Percentiles rank a stretch among this genome's conserved stretches.
These are phyloP conservation scores for Philaethria dido DNA, from an alignment of 2,888 invertebrate genomes.

Conservation along the genomic window DNA sequence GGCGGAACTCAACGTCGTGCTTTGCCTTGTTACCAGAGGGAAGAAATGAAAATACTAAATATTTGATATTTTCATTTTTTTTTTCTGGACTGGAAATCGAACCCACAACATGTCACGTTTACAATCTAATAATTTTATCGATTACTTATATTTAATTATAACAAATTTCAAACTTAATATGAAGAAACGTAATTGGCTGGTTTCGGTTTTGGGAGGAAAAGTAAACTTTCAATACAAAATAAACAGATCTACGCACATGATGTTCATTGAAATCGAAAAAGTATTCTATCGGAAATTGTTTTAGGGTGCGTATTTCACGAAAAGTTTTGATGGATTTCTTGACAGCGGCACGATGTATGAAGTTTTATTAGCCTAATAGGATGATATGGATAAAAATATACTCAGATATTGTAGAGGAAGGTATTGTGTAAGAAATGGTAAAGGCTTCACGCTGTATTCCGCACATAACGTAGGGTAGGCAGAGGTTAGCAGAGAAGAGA, in stretches of 20 bases:
- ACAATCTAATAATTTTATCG: too few species aligned
- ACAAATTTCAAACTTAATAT: background rate
- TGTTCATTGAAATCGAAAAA: slow-evolving; percentile 28
- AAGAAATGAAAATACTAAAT: too few species aligned
- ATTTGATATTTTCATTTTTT: too few species aligned
- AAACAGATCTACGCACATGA: slow-evolving; percentile 23
- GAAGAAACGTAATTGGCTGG: background rate
- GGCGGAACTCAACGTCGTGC: too few species aligned
- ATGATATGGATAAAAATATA: slow-evolving; percentile 8
- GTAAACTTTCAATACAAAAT: slow-evolving; percentile 10
- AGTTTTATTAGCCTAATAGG: slow-evolving; percentile 27
- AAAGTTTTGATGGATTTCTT: slow-evolving; percentile 32
- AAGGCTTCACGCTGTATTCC: too few species aligned
- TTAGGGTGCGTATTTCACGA: slow-evolving; percentile 24
- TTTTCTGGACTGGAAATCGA: too few species aligned
- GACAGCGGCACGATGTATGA: slow-evolving; percentile 24
- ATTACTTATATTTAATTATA: background rate
- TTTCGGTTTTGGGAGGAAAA: slow-evolving; percentile 1
- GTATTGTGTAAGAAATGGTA: too few species aligned
- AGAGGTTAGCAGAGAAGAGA: too few species aligned
- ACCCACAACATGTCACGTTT: too few species aligned
- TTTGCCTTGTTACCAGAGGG: too few species aligned
- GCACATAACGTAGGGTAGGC: too few species aligned
- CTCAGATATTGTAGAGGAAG: background rate
- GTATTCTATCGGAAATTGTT: slow-evolving; percentile 24